phyloP scores from a whole-genome alignment of 2,797 vertebrate genomes.

The Microchirus variegatus region DNA sequence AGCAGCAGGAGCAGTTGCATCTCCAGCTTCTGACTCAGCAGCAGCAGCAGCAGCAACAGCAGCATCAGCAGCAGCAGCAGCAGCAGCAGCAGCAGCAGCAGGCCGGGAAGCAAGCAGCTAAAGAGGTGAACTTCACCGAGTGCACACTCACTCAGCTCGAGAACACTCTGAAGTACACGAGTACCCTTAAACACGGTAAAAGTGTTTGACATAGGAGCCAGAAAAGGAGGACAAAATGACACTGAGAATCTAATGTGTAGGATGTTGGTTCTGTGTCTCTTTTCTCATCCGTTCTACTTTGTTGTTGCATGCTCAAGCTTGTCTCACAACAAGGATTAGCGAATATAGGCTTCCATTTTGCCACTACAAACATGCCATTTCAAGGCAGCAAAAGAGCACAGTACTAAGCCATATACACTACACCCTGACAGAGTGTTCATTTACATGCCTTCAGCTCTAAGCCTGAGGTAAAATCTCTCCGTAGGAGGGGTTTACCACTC shows the following conservation, averaged over 20 bases:
- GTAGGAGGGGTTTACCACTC: conserved; percentile 68
- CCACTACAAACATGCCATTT: conserved; percentile 5
- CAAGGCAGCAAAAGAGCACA: conserved; percentile 14
- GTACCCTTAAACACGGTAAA: conserved; percentile 56
- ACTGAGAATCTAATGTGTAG: conserved; percentile 15
- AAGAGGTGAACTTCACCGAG: conserved; percentile 87
- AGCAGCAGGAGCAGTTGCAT: conserved; percentile 98
- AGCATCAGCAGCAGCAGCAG: conserved; percentile 78
- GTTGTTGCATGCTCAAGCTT: conserved; percentile 35
- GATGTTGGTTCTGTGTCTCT: neutral
- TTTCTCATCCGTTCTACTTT: conserved; percentile 4
- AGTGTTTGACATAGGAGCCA: conserved; percentile 49
- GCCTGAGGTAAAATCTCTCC: conserved; percentile 75
- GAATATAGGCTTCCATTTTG: conserved; percentile 55
- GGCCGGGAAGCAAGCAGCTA: conserved; percentile 86
- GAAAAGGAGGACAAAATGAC: conserved; percentile 15
- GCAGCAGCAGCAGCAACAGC: conserved; percentile 76
- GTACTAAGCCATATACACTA: conserved; percentile 54
- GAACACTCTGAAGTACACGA: conserved; percentile 56
- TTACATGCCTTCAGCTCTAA: conserved; percentile 75
- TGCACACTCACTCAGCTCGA: conserved; percentile 58
- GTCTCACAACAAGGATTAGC: conserved; percentile 50
- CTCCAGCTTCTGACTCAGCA: conserved; percentile 97
- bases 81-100: conserved; percentile 81
- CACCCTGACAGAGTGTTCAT: conserved; percentile 71